These are phyloP conservation scores for Lanistes nyassanus DNA, from an alignment of 1,140 invertebrate genomes.

Conservation along the genomic window DNA sequence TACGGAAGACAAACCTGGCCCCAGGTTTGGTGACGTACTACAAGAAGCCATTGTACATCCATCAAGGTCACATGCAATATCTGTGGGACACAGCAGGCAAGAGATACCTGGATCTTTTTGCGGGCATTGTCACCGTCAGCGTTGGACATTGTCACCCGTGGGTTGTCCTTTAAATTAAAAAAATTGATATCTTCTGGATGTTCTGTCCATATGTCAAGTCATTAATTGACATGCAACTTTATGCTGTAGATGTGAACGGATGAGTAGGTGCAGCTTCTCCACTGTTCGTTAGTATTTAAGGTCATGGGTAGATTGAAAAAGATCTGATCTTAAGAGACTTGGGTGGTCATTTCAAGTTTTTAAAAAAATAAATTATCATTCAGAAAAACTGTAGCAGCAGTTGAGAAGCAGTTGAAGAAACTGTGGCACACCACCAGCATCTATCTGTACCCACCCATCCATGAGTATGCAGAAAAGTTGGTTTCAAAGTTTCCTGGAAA, in stretches of 20 bases:
- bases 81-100: constrained; percentile 87
- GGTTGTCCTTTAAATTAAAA: constrained; percentile 65
- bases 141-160: constrained; percentile 99
- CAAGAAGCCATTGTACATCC: constrained; percentile 83
- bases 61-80: constrained; percentile 85
- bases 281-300: no score
- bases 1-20: constrained; percentile 72
- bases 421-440: constrained; percentile 93
- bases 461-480: constrained; percentile 89
- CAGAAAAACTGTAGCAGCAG: constrained; percentile 77
- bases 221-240: no score
- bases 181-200: neutral
- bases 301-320: no score
- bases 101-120: constrained; percentile 94
- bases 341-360: no score
- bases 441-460: constrained; percentile 88
- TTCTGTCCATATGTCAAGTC: no score
- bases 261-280: no score
- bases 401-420: constrained; percentile 80
- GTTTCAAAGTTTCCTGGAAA: constrained; percentile 83
- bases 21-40: constrained; percentile 82
- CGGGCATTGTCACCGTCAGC: constrained; percentile 94
- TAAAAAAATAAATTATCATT: no score
- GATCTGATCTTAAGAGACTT: no score
- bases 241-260: no score